Base-by-base conservation (phyloP, 2,797 vertebrate species). In the Myotis vivesi region DNA sequence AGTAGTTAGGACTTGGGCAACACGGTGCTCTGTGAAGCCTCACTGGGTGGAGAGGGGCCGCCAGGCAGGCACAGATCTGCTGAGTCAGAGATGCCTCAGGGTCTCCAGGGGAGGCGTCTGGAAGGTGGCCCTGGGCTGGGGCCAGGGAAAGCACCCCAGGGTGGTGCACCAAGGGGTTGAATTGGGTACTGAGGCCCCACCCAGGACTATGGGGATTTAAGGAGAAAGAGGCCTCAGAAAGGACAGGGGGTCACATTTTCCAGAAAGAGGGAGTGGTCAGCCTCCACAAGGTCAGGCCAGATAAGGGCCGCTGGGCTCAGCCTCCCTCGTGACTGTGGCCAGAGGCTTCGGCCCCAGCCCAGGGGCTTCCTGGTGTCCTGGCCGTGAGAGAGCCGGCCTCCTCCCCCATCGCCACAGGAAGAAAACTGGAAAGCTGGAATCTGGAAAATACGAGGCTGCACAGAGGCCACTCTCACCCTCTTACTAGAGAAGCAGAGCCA, bases 251-350 rank as follows among this genome's bases (percentile, higher is more conserved):
- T 83, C 86, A 66, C 76, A 13, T 85, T 96, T 96, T 96, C 92
- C 93, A 96, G 95, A 94, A 92, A 87, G 77, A 97, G 94, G 96
- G 97, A 95, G 96, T 95, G 96, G 96, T 95, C 95, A 95, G 85
- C 77, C 46, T 76, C 80, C 93, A 95, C 96, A 93, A 96, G 97
- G 97, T 96, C 95, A 93, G 89, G 38, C 76, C 16, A 97, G 97
- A 97, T 97, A 97, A 97, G 95, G 53, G 73, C 75, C 25, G 13
- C 51, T 59, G 73, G 59, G 57, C 87, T 81, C 68, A 86, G 87
- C 93, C 92, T 87, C 66, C 87, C 96, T 92, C 7, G 71, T 96
- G 96, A 96, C 95, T 95, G 51, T 72, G 87, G 92, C 87, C 96
- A 85, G 89, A 80, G 69, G 77, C 92, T 87, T 22, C 80, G 10